phyloP scores from a whole-genome alignment of 2,113 vertebrate genomes.

The Spea multiplicata region DNA sequence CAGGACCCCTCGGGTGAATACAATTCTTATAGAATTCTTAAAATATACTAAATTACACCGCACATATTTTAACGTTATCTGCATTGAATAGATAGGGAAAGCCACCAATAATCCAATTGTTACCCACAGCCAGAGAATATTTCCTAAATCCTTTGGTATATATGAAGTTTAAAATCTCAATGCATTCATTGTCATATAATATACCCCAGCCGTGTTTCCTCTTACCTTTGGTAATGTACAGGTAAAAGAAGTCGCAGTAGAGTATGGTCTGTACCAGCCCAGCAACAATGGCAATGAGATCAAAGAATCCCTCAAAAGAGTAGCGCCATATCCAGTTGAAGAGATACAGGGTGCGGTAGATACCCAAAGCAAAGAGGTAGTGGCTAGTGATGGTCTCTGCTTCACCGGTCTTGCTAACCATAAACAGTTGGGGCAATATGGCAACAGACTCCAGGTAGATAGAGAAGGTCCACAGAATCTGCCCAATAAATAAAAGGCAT shows the following conservation, averaged over 20 bases:
- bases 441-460: constrained; percentile 68
- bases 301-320: constrained; percentile 65
- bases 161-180: no score
- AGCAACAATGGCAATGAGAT: constrained; percentile 66
- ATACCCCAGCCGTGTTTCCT: neutral
- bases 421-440: constrained; percentile 67
- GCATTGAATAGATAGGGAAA: no score
- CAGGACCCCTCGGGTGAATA: no score
- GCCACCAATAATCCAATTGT: no score
- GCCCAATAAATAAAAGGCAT: neutral
- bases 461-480: constrained; percentile 72
- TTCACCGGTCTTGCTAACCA: constrained; percentile 69
- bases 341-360: constrained; percentile 67
- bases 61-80: no score
- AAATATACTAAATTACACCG: no score
- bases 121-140: no score
- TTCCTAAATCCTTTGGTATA: no score
- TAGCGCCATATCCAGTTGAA: constrained; percentile 71
- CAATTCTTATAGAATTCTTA: no score
- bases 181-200: neutral
- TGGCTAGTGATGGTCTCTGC: constrained; percentile 70
- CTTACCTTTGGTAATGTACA: constrained; percentile 70
- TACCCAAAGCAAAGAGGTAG: constrained; percentile 66
- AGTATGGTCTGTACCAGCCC: constrained; percentile 69
- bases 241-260: constrained; percentile 71